Evolutionary conservation across 2,888 invertebrate species (phyloP).

Genomic region (Acanthosepion lycidas): DNA sequence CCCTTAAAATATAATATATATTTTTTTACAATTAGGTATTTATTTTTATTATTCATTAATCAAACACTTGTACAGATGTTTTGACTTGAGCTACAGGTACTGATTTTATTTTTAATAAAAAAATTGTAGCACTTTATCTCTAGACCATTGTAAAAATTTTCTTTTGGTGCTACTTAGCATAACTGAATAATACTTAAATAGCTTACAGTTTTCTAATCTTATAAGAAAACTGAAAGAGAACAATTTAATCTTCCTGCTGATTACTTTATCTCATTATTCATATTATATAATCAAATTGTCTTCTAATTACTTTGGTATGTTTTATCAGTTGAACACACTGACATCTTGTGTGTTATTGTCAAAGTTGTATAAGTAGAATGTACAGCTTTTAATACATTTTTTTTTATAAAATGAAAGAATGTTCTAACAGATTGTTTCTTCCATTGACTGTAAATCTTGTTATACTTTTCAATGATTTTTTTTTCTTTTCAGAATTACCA

Average conservation of each 20-base stretch:
- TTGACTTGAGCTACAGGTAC: no score
- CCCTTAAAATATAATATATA: no score
- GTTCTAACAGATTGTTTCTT: no score
- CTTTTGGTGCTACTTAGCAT: no score
- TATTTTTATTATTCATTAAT: no score
- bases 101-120: no score
- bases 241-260: background rate
- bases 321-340: background rate
- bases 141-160: no score
- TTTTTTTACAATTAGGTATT: no score
- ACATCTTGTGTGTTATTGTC: background rate
- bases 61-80: no score
- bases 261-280: background rate
- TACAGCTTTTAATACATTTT: background rate
- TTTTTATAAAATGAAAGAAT: no score
- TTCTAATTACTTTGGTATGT: background rate
- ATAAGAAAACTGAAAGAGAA: background rate
- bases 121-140: no score
- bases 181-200: no score
- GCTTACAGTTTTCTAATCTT: background rate
- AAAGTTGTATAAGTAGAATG: background rate
- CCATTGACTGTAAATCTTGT: background rate
- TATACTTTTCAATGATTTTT: background rate
- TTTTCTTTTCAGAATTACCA: constrained; percentile 82
- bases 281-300: background rate